These are phyloP conservation scores for Deilephila porcellus DNA, from an alignment of 2,888 invertebrate genomes.

Conservation along the genomic window DNA sequence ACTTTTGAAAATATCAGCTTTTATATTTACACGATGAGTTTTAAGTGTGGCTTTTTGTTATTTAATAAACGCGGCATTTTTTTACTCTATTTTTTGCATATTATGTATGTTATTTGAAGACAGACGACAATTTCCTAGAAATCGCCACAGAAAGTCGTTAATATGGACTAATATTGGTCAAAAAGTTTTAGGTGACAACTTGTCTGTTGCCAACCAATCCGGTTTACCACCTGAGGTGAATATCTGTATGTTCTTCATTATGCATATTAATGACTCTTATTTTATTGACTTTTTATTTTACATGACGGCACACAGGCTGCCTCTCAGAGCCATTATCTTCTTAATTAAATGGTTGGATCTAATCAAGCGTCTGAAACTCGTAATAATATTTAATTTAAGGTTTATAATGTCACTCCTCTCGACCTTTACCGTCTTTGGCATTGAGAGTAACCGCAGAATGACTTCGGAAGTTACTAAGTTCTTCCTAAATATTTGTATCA, in stretches of 20 bases:
- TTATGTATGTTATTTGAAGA: neutral
- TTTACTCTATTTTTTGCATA: neutral
- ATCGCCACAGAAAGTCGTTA: conserved; percentile 56
- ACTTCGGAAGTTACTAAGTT: neutral
- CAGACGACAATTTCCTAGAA: conserved; percentile 32
- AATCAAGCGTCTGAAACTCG: conserved; percentile 17
- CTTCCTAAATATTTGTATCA: too few relatives aligned
- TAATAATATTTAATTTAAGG: conserved; percentile 27
- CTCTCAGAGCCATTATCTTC: conserved; percentile 45
- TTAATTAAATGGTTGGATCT: conserved; percentile 46
- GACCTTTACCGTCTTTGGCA: conserved; percentile 7
- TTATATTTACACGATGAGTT: neutral
- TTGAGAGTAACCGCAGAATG: neutral
- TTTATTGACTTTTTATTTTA: conserved; percentile 67
- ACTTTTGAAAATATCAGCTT: conserved; percentile 25
- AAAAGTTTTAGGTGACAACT: conserved; percentile 70
- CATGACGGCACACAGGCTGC: conserved; percentile 43
- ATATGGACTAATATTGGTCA: conserved; percentile 54
- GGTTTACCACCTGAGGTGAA: conserved; percentile 80
- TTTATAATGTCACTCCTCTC: conserved; percentile 8
- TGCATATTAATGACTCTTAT: conserved; percentile 75
- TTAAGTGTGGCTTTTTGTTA: neutral
- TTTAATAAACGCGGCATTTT: neutral
- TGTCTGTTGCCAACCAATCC: conserved; percentile 78
- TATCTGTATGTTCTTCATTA: conserved; percentile 64